Evolutionary conservation across 2,113 vertebrate species (phyloP).

Genomic region (Myrmecobius fasciatus): DNA sequence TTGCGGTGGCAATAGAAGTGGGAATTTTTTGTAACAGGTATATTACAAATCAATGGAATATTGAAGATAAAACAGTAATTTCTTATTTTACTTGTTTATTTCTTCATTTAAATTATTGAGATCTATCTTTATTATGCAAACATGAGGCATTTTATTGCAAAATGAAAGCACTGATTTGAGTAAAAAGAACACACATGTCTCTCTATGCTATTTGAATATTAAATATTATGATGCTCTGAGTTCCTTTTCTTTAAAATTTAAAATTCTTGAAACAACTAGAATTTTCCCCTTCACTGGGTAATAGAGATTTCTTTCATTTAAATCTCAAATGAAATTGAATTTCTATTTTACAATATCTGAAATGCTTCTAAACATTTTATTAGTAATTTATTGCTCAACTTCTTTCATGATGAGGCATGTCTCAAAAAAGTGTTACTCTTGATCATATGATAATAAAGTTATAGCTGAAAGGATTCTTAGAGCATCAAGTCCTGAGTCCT

Average conservation of each 20-base stretch:
- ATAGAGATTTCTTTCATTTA: not conserved
- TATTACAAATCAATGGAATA: slow-evolving; percentile 38
- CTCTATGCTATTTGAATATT: not conserved
- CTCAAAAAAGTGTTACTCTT: not conserved
- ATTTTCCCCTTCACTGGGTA: not conserved
- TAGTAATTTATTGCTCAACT: not conserved
- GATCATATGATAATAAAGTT: not conserved
- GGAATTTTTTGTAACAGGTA: slow-evolving; percentile 38
- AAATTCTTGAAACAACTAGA: not conserved
- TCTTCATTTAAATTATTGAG: slow-evolving; percentile 54
- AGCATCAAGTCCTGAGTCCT: not conserved
- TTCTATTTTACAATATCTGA: not conserved
- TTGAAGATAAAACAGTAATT: slow-evolving; percentile 20
- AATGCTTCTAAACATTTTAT: slow-evolving; percentile 10
- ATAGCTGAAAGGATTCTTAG: not conserved
- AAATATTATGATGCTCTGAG: not conserved
- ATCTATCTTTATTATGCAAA: slow-evolving; percentile 47
- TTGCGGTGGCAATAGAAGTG: slow-evolving; percentile 43
- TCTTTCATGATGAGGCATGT: not conserved
- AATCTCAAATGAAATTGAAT: not conserved
- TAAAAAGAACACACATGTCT: slow-evolving; percentile 18
- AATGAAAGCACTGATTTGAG: slow-evolving; percentile 32
- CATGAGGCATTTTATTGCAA: slow-evolving; percentile 17
- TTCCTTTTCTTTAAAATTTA: not conserved
- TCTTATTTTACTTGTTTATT: slow-evolving; percentile 14